These are phyloP conservation scores for Erynnis tages DNA, from an alignment of 2,888 invertebrate species.

Conservation along the genomic window DNA sequence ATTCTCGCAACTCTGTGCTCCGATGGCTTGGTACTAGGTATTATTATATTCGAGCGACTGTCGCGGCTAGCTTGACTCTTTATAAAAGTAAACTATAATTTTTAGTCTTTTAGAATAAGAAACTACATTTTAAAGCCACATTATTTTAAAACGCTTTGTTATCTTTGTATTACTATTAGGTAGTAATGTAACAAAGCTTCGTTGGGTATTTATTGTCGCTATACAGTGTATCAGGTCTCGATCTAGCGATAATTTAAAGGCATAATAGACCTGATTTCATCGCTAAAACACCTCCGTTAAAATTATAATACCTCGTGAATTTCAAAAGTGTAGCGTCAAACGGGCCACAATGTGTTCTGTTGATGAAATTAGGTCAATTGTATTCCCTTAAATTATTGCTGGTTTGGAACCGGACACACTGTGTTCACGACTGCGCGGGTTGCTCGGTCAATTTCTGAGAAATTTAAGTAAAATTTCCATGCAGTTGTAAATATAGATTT, in stretches of 20 bases:
- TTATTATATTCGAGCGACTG: slow-evolving; percentile 2
- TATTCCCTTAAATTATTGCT: no score
- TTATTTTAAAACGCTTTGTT: slow-evolving; percentile 9
- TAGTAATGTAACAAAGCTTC: slow-evolving; percentile 1
- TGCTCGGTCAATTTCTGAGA: slow-evolving; percentile 4
- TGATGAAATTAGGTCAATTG: no score
- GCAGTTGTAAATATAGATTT: slow-evolving; percentile 4
- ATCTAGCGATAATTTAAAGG: no score
- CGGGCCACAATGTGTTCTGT: no score
- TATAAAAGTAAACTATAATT: slow-evolving; percentile 5
- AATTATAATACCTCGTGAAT: no score
- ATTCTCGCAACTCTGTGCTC: slow-evolving; percentile 4
- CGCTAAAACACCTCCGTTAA: no score
- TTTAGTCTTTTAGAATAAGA: slow-evolving; percentile 17
- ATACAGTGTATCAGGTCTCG: no score
- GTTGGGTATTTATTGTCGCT: not conserved
- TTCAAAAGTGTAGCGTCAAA: no score
- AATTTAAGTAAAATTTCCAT: slow-evolving; percentile 6
- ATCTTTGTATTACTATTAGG: slow-evolving; percentile 12
- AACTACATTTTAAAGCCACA: slow-evolving; percentile 13
- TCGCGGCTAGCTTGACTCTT: not conserved
- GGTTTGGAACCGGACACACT: no score
- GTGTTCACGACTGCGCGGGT: slow-evolving; percentile 5
- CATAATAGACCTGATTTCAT: no score
- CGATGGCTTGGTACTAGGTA: not conserved